These are phyloP conservation scores for Mantis religiosa DNA, from an alignment of 2,888 invertebrate genomes.

Conservation along the genomic window DNA sequence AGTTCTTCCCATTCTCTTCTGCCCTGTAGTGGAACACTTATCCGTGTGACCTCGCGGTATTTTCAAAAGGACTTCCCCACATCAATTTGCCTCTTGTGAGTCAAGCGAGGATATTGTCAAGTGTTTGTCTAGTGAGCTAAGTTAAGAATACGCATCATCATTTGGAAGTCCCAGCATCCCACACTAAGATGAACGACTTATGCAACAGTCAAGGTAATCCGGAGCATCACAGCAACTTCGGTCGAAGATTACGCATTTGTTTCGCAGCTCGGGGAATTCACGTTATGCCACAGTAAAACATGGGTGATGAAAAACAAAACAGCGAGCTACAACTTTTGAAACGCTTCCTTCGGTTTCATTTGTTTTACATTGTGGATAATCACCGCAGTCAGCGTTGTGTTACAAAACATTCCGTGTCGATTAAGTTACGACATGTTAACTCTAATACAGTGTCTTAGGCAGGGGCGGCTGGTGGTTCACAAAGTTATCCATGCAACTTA, in stretches of 20 bases:
- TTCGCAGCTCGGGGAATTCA: not conserved
- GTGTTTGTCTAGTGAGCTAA: not conserved
- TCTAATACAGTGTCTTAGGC: too few relatives aligned
- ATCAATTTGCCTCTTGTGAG: not conserved
- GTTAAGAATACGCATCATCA: not conserved
- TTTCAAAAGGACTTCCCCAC: not conserved
- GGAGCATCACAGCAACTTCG: not conserved
- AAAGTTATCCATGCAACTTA: too few relatives aligned
- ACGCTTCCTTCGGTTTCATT: too few relatives aligned
- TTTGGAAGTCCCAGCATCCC: not conserved
- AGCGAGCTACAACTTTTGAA: too few relatives aligned
- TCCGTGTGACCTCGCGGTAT: not conserved
- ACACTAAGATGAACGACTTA: not conserved
- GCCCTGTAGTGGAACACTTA: not conserved
- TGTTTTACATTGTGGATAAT: too few relatives aligned
- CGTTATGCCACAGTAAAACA: too few relatives aligned
- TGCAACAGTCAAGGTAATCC: not conserved
- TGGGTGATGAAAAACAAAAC: too few relatives aligned
- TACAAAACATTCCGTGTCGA: too few relatives aligned
- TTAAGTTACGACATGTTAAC: too few relatives aligned
- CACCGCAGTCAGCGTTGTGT: too few relatives aligned
- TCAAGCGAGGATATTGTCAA: not conserved
- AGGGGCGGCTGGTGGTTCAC: too few relatives aligned
- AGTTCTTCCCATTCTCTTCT: not conserved
- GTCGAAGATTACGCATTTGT: not conserved